Conservation (phyloP, 2,888 invertebrate genomes). For the Polyommatus icarus region DNA sequence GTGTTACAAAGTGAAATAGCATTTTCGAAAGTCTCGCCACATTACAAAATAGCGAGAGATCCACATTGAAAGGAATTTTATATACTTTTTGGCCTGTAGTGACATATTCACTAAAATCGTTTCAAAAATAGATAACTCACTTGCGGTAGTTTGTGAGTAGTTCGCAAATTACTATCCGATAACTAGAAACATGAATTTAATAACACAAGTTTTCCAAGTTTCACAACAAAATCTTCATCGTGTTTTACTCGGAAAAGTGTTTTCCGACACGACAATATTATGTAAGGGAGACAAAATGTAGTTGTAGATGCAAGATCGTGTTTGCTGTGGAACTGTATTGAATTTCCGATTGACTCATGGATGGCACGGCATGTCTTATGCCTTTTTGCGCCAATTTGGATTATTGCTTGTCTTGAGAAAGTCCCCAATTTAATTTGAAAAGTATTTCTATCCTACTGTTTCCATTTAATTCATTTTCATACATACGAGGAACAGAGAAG, state of each 20-base stretch:
- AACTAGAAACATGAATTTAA: constrained; percentile 19
- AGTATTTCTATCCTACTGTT: no score
- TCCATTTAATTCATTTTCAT: no score
- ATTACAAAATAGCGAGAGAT: no score
- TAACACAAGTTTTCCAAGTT: constrained; percentile 4
- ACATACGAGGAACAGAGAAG: no score
- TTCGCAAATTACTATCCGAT: constrained; percentile 2
- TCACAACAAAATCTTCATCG: not conserved
- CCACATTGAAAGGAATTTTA: no score
- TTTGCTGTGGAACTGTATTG: not conserved
- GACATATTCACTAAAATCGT: not conserved
- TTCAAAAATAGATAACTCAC: constrained; percentile 3
- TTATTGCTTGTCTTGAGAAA: not conserved
- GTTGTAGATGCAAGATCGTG: not conserved
- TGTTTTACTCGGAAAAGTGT: not conserved
- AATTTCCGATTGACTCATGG: not conserved
- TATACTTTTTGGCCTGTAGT: no score
- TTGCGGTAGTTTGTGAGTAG: not conserved
- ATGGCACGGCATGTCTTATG: not conserved
- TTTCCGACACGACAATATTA: not conserved
- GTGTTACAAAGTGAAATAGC: no score
- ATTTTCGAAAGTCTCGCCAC: no score
- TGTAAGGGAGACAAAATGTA: not conserved
- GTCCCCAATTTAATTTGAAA: no score
- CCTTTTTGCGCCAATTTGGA: not conserved